These are phyloP conservation scores for Hippotragus niger DNA, from an alignment of 2,113 vertebrate genomes.

Conservation along the genomic window DNA sequence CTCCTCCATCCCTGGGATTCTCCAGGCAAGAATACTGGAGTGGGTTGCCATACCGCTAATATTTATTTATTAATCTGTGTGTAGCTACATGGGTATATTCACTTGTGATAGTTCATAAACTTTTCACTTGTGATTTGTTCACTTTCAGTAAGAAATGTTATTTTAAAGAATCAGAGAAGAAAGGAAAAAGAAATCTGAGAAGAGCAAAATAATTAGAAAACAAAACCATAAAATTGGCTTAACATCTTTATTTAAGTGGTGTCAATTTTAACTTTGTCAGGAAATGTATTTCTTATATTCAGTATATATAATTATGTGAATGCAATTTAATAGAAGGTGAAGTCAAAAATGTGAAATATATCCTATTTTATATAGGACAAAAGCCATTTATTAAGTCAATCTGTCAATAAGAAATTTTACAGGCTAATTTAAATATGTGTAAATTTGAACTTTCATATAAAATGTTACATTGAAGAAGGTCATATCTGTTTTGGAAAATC, in stretches of 20 bases:
- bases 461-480: neutral
- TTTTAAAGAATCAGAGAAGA: neutral
- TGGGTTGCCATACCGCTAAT: neutral
- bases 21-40: neutral
- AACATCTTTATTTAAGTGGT: neutral
- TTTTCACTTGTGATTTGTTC: neutral
- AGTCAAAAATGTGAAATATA: neutral
- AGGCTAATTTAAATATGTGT: neutral
- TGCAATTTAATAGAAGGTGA: neutral
- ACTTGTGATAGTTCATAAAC: neutral
- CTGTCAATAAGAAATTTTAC: neutral
- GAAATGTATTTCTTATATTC: neutral
- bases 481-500: neutral
- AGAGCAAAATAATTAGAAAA: neutral
- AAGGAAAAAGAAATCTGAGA: neutral
- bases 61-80: neutral
- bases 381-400: neutral
- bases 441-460: neutral
- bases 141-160: neutral
- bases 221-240: neutral
- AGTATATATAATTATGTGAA: neutral
- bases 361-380: neutral
- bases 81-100: neutral
- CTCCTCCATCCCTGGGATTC: fast-evolving
- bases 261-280: neutral